These are phyloP conservation scores for Eudasyphora cyanicolor DNA, from an alignment of 2,888 invertebrate species.

Conservation along the genomic window DNA sequence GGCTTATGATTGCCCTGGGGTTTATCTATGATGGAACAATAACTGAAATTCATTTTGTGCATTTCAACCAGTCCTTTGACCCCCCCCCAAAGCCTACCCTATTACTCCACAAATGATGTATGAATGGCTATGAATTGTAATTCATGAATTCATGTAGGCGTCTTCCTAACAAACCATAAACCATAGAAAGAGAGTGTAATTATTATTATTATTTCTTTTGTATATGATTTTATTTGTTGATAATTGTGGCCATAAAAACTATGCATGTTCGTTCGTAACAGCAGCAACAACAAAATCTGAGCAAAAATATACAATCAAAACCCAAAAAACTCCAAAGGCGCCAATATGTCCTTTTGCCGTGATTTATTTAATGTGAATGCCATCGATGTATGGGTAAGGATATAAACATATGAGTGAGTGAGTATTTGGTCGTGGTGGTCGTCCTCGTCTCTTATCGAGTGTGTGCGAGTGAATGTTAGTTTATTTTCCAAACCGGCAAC, in stretches of 20 bases:
- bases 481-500: constrained; percentile 51
- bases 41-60: too few species aligned
- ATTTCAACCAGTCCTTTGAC: too few species aligned
- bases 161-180: not conserved
- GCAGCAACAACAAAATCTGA: constrained; percentile 21
- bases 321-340: constrained; percentile 75
- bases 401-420: not conserved
- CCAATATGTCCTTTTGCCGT: constrained; percentile 77
- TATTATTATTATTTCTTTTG: constrained; percentile 16
- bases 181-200: not conserved
- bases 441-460: not conserved
- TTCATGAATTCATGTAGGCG: constrained; percentile 11
- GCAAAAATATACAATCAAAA: constrained; percentile 58
- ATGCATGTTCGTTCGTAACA: not conserved
- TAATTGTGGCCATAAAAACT: constrained; percentile 13
- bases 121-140: not conserved
- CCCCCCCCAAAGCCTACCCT: too few species aligned
- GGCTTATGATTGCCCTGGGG: too few species aligned
- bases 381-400: not conserved
- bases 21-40: too few species aligned
- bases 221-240: not conserved
- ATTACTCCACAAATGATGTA: not conserved
- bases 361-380: constrained; percentile 72
- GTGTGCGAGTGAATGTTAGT: constrained; percentile 33
- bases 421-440: not conserved